phyloP scores from a whole-genome alignment of 2,888 invertebrate genomes.

The Hipparchia sbordonii region DNA sequence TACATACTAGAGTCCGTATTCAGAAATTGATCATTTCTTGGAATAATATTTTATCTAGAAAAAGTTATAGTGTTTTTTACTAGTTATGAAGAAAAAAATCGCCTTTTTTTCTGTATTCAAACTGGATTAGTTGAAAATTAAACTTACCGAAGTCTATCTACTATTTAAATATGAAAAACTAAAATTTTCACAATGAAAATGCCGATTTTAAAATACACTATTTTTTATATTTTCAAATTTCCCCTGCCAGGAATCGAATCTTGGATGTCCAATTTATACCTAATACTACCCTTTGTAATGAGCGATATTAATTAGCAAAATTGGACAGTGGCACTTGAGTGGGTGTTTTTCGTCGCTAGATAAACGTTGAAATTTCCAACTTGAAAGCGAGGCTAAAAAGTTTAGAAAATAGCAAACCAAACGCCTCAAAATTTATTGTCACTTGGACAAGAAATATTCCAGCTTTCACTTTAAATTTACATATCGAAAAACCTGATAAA shows the following conservation, averaged over 20 bases:
- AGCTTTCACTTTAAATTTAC: slow-evolving; percentile 19
- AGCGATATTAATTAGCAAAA: no score
- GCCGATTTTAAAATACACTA: not conserved
- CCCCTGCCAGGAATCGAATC: no score
- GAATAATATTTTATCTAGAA: not conserved
- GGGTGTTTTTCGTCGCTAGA: not conserved
- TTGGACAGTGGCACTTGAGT: no score
- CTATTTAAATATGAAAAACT: no score
- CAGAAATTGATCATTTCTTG: not conserved
- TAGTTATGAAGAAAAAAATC: no score
- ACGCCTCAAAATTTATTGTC: slow-evolving; percentile 17
- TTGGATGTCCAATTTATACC: no score
- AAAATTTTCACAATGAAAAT: no score
- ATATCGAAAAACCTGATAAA: slow-evolving; percentile 17
- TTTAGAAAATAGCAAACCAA: slow-evolving; percentile 1
- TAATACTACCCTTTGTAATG: no score
- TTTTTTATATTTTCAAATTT: not conserved
- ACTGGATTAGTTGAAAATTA: no score
- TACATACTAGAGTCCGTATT: not conserved
- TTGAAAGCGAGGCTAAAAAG: not conserved
- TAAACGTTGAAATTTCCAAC: not conserved
- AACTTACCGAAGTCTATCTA: no score
- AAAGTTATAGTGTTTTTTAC: no score
- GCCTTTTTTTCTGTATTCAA: no score
- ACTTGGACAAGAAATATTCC: slow-evolving; percentile 19